Evolutionary conservation across 2,797 vertebrate genomes (phyloP).

Genomic region (Phalloptychus januarius): DNA sequence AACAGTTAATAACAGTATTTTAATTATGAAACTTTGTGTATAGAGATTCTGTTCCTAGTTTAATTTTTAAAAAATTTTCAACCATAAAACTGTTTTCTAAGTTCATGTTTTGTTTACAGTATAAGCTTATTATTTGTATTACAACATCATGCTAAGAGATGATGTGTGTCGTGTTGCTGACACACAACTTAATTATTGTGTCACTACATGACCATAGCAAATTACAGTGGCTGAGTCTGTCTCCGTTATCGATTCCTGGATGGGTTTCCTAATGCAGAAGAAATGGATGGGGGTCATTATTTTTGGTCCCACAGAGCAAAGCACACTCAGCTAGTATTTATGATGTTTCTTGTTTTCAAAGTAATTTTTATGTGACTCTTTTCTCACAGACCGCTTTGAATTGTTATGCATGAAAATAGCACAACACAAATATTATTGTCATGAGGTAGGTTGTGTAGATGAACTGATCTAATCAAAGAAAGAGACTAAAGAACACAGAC

Average conservation of each 20-base stretch:
- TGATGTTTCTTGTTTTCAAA: not conserved
- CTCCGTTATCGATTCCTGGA: not conserved
- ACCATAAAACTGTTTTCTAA: not conserved
- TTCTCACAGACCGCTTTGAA: not conserved
- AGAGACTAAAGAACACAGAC: no score
- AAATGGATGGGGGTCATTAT: not conserved
- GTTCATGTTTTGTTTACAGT: not conserved
- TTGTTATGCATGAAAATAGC: not conserved
- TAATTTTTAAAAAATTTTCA: no score
- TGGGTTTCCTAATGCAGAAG: not conserved
- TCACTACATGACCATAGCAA: not conserved
- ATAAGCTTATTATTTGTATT: not conserved
- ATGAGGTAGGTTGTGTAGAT: no score
- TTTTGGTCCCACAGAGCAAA: not conserved
- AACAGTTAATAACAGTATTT: not conserved
- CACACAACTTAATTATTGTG: not conserved
- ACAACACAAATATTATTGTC: not conserved
- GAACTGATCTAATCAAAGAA: no score
- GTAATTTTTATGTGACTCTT: not conserved
- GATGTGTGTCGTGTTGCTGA: not conserved
- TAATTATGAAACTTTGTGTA: no score
- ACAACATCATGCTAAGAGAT: not conserved
- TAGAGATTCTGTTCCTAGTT: no score
- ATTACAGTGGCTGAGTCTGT: not conserved
- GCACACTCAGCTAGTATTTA: not conserved